Percentiles rank a stretch among this genome's conserved stretches.
Conservation (phyloP, 2,113 vertebrate species). For the Lathamus discolor region DNA sequence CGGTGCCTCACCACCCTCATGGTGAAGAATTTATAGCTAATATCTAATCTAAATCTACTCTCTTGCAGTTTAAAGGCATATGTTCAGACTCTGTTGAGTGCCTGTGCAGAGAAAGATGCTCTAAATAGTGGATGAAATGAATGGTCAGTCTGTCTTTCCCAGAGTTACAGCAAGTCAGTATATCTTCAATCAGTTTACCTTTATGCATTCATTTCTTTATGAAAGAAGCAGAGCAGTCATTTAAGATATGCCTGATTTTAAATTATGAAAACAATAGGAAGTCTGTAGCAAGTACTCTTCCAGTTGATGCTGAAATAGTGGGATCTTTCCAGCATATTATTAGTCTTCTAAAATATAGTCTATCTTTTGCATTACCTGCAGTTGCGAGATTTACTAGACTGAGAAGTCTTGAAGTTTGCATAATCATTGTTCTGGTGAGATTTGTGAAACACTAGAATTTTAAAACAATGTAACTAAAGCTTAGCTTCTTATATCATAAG, state of each 20-base stretch:
- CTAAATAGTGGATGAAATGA: background rate
- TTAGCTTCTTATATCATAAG: background rate
- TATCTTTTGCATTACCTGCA: slow-evolving; percentile 5
- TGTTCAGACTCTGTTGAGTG: background rate
- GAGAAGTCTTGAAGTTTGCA: slow-evolving; percentile 11
- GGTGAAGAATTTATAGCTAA: background rate
- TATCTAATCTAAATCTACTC: background rate
- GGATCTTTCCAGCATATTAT: background rate
- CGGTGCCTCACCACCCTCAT: background rate
- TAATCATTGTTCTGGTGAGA: background rate
- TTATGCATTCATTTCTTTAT: background rate
- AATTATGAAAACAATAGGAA: background rate
- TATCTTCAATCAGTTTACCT: background rate
- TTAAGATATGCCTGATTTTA: background rate
- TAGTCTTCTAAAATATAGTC: background rate
- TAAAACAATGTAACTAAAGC: background rate
- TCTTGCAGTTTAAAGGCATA: background rate
- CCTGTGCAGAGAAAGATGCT: too few species aligned
- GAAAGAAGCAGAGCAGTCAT: background rate
- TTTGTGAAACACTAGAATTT: background rate
- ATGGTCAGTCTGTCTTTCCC: background rate
- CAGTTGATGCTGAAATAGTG: background rate
- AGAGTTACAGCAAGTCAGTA: background rate
- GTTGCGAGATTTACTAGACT: background rate
- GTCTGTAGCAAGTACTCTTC: background rate